Base-by-base conservation (phyloP, 2,113 vertebrate species). In the Toxotes chatareus region DNA sequence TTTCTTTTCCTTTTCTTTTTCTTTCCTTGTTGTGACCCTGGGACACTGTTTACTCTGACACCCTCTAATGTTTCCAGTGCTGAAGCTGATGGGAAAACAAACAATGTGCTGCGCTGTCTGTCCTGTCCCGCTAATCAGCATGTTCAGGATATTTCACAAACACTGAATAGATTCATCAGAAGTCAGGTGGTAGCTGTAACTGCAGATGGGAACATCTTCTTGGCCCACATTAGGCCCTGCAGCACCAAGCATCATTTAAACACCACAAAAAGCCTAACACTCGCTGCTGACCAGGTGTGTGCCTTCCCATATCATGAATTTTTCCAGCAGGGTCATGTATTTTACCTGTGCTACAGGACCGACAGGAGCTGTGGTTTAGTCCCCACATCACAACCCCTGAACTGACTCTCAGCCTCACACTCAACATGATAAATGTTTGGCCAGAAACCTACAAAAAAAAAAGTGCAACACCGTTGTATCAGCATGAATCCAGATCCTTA, bases 241-340 rank as follows among this genome's bases (percentile, higher is more conserved):
- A 53, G 75, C 70, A 76, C 17, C 32, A 4, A 70, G 47, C 46
- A 42, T 61, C 51, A 8, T 77, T 69, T 55, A 68, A 64, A 60
- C 27, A 44, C 64, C 47, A 34, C 64, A 51, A 55, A 72, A 46
- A 36, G 47, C 17, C n/a, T 12, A 64, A 69, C 4, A 85, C 34
- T 40, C 57, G 63, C 59, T 55, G 76, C 64, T 69, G 67, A 63
- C 32, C 70, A 84, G 80, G 36, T 83, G 73, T n/a, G 17, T 51
- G 27, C 42, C 21, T 75, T 69, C 82, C 62, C 68, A 47, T 46
- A 31, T 76, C 61, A 82, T 71, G 59, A 2, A 78, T 74, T 27
- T 62, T 16, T 53, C 53, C 70, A 32, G 69, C 42, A 36, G 44
- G 44, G 16, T 36, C 1, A 57, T 16, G 23, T 27, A 55, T 60